Evolutionary conservation across 2,797 vertebrate genomes (phyloP).

Genomic region (Trichosurus vulpecula): DNA sequence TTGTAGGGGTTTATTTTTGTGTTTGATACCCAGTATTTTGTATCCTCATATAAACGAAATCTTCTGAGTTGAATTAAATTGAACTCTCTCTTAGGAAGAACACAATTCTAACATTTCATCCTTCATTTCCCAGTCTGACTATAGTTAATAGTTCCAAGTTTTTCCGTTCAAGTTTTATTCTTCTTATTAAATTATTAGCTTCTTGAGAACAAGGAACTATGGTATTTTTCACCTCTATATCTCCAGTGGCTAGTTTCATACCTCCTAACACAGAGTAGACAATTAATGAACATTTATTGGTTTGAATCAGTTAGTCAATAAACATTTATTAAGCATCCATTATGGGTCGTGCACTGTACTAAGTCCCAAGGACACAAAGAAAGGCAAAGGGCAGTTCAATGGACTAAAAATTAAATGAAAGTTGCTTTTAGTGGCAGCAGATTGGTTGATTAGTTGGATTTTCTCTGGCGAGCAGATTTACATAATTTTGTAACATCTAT

Average conservation of each 20-base stretch:
- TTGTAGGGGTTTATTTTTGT: no score
- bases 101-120: neutral
- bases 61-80: neutral
- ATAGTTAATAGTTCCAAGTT: neutral
- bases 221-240: neutral
- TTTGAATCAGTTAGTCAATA: neutral
- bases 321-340: neutral
- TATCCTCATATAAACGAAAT: neutral
- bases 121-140: neutral
- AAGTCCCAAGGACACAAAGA: neutral
- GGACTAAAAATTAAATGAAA: neutral
- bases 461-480: neutral
- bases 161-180: neutral
- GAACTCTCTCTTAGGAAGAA: neutral
- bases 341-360: neutral
- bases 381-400: neutral
- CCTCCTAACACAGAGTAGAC: neutral
- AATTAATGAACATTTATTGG: neutral
- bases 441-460: neutral
- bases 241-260: neutral
- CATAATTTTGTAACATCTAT: neutral
- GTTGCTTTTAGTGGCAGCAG: neutral
- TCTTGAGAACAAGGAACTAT: neutral
- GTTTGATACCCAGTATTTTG: neutral
- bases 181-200: conserved; percentile 1